Conservation (phyloP, 2,888 invertebrate genomes). For the Graphium colonna region DNA sequence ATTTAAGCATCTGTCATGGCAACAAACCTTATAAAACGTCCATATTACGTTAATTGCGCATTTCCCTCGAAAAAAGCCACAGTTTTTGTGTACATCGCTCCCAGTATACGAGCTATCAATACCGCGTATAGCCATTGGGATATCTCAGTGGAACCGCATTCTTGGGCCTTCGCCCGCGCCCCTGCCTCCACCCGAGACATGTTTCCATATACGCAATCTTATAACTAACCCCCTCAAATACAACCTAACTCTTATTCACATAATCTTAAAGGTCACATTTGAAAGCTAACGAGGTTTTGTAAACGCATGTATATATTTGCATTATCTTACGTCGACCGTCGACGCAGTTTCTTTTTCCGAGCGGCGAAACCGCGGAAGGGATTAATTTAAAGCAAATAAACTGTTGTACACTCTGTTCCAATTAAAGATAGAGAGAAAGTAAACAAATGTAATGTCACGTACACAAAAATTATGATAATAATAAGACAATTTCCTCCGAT, state of each 20-base stretch:
- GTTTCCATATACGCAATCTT: conserved; percentile 37
- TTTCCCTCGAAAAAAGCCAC: conserved; percentile 28
- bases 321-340: conserved; percentile 40
- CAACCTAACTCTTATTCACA: not conserved
- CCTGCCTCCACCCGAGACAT: conserved; percentile 42
- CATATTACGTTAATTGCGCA: conserved; percentile 3
- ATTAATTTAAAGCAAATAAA: conserved; percentile 72
- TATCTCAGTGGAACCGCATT: conserved; percentile 73
- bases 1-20: too few relatives aligned
- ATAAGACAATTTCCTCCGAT: too few relatives aligned
- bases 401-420: too few relatives aligned
- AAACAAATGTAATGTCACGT: too few relatives aligned
- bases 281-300: conserved; percentile 3
- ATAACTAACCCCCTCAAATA: conserved; percentile 15
- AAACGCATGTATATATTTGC: conserved; percentile 28
- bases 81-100: conserved; percentile 40
- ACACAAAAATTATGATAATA: too few relatives aligned
- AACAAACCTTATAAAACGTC: too few relatives aligned
- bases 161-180: conserved; percentile 53
- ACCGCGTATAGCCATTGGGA: conserved; percentile 60
- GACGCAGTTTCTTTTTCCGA: conserved; percentile 60
- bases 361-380: conserved; percentile 70
- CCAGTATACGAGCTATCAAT: conserved; percentile 50
- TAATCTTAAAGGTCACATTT: conserved; percentile 35
- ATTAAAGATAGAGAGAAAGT: too few relatives aligned